Evolutionary conservation across 2,888 invertebrate species (phyloP).

Genomic region (Acronicta alni): DNA sequence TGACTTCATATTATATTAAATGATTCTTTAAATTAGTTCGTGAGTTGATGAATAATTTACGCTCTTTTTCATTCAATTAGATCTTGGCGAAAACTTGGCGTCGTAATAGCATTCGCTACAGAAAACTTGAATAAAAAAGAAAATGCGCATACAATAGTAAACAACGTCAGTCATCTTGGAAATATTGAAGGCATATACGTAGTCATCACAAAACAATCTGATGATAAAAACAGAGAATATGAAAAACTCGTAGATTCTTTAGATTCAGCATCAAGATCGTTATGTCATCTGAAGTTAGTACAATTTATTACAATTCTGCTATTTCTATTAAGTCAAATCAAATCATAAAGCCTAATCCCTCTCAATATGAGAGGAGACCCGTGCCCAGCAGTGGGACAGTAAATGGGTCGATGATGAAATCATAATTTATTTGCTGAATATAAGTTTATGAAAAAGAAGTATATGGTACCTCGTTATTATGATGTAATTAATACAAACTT

Average conservation of each 20-base stretch:
- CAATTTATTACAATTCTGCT: background rate
- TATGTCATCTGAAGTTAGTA: slow-evolving; percentile 15
- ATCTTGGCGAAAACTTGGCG: slow-evolving; percentile 18
- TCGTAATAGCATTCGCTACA: background rate
- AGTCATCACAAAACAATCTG: slow-evolving; percentile 3
- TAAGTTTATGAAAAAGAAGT: too few relatives aligned
- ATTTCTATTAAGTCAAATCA: too few relatives aligned
- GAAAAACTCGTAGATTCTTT: slow-evolving; percentile 1
- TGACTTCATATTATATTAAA: background rate
- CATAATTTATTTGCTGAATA: too few relatives aligned
- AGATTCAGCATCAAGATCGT: slow-evolving; percentile 17
- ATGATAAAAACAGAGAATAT: background rate
- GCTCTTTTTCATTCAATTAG: slow-evolving; percentile 1
- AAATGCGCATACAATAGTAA: background rate
- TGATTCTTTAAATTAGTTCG: background rate
- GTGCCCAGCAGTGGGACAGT: too few relatives aligned
- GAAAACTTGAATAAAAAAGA: background rate
- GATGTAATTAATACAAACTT: too few relatives aligned
- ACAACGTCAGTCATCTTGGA: slow-evolving; percentile 7
- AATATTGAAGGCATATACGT: slow-evolving; percentile 16
- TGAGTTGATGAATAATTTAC: background rate
- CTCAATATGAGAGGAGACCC: too few relatives aligned
- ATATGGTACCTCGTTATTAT: too few relatives aligned
- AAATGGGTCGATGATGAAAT: too few relatives aligned
- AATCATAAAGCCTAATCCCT: too few relatives aligned